phyloP scores from a whole-genome alignment of 2,888 invertebrate species.

The Morinoia aosen region DNA sequence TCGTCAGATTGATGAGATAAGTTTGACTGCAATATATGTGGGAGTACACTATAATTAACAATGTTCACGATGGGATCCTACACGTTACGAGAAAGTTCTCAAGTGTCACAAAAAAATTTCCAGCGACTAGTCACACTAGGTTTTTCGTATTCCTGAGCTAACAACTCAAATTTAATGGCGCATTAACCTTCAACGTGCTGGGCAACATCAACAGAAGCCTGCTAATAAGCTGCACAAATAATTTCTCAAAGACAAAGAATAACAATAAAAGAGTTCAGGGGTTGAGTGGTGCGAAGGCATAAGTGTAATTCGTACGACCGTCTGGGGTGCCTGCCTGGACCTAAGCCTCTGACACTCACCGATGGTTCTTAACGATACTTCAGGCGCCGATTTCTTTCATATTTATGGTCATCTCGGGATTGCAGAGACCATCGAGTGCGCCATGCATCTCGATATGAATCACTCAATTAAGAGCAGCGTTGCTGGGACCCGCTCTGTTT shows the following conservation, averaged over 20 bases:
- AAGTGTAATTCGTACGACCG: not conserved
- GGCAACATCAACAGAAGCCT: not conserved
- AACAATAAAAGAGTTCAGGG: not conserved
- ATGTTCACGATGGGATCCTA: too few species aligned
- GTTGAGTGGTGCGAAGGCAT: not conserved
- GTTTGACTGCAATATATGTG: too few species aligned
- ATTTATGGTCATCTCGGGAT: slow-evolving; percentile 5
- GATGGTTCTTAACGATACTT: slow-evolving; percentile 22
- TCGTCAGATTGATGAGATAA: too few species aligned
- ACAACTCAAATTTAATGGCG: not conserved
- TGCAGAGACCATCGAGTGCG: not conserved
- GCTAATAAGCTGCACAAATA: not conserved
- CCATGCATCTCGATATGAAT: slow-evolving; percentile 46
- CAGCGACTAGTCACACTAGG: not conserved
- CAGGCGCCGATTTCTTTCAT: slow-evolving; percentile 13
- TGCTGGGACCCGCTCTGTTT: slow-evolving; percentile 41
- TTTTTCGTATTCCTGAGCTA: not conserved
- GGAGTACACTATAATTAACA: too few species aligned
- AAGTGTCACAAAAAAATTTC: not conserved
- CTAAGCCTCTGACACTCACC: not conserved
- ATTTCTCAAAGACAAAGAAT: not conserved
- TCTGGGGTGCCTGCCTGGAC: not conserved
- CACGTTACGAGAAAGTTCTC: not conserved
- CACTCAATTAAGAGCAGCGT: slow-evolving; percentile 46
- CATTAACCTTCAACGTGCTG: not conserved